A percentile compares a stretch with the other conserved stretches of the same genome.
Conservation (phyloP, 2,888 invertebrate species). For the Eurytoma californica region DNA sequence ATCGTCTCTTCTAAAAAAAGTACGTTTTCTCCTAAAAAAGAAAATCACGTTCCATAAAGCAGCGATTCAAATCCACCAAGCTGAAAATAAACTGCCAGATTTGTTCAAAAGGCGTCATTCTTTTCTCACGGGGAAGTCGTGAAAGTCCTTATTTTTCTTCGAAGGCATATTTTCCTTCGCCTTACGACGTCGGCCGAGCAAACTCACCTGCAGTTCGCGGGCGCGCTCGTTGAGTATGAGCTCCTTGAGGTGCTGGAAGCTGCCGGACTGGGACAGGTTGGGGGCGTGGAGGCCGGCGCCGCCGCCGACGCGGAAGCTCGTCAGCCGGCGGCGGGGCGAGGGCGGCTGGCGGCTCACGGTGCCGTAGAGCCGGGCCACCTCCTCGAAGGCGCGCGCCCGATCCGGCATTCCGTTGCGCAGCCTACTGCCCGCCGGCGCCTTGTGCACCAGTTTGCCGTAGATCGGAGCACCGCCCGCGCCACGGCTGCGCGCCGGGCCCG, state of each 20-base stretch:
- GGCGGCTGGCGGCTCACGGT: conserved; percentile 76
- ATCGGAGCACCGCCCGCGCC: conserved; percentile 76
- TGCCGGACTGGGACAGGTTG: conserved; percentile 69
- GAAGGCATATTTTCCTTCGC: no score
- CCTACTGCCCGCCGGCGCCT: conserved; percentile 79
- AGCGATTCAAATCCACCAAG: no score
- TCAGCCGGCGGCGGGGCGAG: conserved; percentile 75
- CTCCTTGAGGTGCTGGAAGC: conserved; percentile 88
- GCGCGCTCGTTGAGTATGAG: conserved; percentile 86
- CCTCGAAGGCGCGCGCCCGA: conserved; percentile 76
- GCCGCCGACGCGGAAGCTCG: conserved; percentile 53
- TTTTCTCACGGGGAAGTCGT: no score
- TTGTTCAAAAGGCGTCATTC: no score
- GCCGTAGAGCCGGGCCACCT: conserved; percentile 77
- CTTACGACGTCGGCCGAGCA: no score
- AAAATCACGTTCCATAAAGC: no score
- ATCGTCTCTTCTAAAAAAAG: no score
- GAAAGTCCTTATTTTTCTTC: no score
- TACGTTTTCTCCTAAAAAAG: no score
- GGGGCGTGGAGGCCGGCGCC: conserved; percentile 49
- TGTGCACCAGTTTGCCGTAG: conserved; percentile 84
- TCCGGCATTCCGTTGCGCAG: conserved; percentile 73
- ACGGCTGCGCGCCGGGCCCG: conserved; percentile 64
- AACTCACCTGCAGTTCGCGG: conserved; percentile 78
- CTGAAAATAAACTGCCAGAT: no score